A percentile compares a stretch with the other conserved stretches of the same genome.
Evolutionary conservation across 2,888 invertebrate species (phyloP).

Genomic region (Linnaemya tessellans): DNA sequence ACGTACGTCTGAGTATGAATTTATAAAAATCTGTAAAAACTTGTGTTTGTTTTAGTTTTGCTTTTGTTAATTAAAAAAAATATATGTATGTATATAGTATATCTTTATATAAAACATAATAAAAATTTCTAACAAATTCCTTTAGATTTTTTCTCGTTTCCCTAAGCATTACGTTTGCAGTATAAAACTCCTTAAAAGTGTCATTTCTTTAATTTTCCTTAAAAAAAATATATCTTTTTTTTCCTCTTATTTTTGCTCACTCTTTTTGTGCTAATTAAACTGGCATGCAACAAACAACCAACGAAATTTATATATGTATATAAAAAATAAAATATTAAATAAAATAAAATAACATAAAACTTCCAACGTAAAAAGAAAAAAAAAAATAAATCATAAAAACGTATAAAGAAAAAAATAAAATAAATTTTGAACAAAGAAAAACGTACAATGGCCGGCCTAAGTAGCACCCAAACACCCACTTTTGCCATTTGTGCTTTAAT

Average conservation of each 20-base stretch:
- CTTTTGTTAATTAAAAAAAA: conserved; percentile 36
- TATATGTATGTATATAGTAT: no score
- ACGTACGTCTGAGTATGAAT: not conserved
- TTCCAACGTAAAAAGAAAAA: conserved; percentile 53
- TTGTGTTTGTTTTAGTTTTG: conserved; percentile 17
- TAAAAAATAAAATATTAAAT: conserved; percentile 18
- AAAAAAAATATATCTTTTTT: conserved; percentile 21
- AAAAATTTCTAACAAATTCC: conserved; percentile 23
- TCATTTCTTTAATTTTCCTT: conserved; percentile 47
- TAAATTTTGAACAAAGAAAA: conserved; percentile 84
- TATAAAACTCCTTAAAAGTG: conserved; percentile 47
- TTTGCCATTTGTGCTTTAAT: conserved; percentile 99
- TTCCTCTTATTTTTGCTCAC: conserved; percentile 17
- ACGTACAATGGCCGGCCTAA: conserved; percentile 98
- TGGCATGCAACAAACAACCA: conserved; percentile 69
- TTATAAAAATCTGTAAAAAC: conserved; percentile 36
- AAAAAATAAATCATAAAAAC: conserved; percentile 40
- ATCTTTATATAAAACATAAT: not conserved
- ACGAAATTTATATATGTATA: not conserved
- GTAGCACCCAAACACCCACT: conserved; percentile 98
- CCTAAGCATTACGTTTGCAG: conserved; percentile 30
- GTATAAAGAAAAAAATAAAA: conserved; percentile 36
- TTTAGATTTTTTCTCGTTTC: not conserved
- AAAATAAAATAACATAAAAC: conserved; percentile 38
- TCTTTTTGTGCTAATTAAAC: conserved; percentile 64